Percentiles rank a stretch among this genome's conserved stretches.
These are phyloP conservation scores for Saxidomus purpurata DNA, from an alignment of 1,140 invertebrate genomes.

Conservation along the genomic window DNA sequence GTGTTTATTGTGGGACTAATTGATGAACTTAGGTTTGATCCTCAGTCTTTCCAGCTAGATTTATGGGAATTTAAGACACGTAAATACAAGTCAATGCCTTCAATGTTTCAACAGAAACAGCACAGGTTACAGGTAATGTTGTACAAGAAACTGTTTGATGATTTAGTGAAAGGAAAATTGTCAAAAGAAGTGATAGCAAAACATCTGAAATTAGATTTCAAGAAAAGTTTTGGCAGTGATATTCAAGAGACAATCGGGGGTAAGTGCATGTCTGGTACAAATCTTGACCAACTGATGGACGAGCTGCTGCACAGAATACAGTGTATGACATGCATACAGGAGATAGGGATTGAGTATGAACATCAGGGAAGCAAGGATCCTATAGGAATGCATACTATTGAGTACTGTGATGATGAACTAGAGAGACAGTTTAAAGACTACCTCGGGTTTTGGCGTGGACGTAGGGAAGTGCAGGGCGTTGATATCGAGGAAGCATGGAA, in stretches of 20 bases:
- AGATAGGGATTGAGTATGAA: constrained; percentile 78
- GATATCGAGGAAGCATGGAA: constrained; percentile 84
- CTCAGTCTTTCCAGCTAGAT: constrained; percentile 75
- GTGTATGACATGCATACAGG: constrained; percentile 77
- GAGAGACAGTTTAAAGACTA: constrained; percentile 66
- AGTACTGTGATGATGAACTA: constrained; percentile 74
- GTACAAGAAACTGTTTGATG: constrained; percentile 82
- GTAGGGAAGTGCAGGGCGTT: constrained; percentile 75
- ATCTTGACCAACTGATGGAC: constrained; percentile 75
- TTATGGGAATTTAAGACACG: constrained; percentile 83
- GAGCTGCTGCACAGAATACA: constrained; percentile 72
- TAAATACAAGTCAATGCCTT: constrained; percentile 70
- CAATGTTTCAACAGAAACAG: constrained; percentile 77
- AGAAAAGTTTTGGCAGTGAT: constrained; percentile 72
- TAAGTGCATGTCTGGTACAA: constrained; percentile 51
- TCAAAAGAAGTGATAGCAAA: constrained; percentile 72
- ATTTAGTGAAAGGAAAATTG: constrained; percentile 78
- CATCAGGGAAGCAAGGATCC: constrained; percentile 75
- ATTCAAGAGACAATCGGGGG: constrained; percentile 67
- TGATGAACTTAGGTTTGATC: constrained; percentile 83
- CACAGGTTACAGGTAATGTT: constrained; percentile 79
- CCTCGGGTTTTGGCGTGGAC: constrained; percentile 80
- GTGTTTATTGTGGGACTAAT: constrained; percentile 82
- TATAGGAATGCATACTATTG: constrained; percentile 66
- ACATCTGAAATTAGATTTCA: constrained; percentile 71